A percentile compares a stretch with the other conserved stretches of the same genome.
Conservation (phyloP, 2,113 vertebrate species). For the Pteropus alecto region DNA sequence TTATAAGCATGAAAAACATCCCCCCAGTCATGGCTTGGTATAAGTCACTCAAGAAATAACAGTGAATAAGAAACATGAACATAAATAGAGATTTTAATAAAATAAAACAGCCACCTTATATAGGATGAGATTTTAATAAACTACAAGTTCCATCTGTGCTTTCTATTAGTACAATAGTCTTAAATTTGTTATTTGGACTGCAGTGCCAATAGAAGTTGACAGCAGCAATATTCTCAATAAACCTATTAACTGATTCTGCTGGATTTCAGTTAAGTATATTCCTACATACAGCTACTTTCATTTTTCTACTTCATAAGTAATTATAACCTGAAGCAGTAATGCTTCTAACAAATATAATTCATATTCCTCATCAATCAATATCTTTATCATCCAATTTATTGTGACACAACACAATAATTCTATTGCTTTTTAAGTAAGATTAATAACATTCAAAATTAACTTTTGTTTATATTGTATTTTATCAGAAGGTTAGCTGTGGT, state of each 20-base stretch:
- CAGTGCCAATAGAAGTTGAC: neutral
- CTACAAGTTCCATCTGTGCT: neutral
- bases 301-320: neutral
- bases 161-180: neutral
- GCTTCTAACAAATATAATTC: neutral
- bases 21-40: neutral
- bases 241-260: neutral
- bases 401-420: neutral
- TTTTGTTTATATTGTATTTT: neutral
- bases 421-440: neutral
- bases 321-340: conserved; percentile 34
- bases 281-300: neutral
- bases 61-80: neutral
- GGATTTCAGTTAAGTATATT: conserved; percentile 3
- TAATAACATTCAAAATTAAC: neutral
- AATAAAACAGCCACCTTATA: neutral
- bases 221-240: neutral
- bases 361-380: neutral
- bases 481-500: neutral
- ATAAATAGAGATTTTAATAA: neutral
- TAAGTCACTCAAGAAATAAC: neutral
- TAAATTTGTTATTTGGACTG: neutral
- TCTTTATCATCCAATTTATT: neutral
- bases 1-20: too few relatives aligned
- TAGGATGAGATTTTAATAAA: conserved; percentile 21